These are phyloP conservation scores for Tyrannus savana DNA, from an alignment of 2,113 vertebrate species.

Conservation along the genomic window DNA sequence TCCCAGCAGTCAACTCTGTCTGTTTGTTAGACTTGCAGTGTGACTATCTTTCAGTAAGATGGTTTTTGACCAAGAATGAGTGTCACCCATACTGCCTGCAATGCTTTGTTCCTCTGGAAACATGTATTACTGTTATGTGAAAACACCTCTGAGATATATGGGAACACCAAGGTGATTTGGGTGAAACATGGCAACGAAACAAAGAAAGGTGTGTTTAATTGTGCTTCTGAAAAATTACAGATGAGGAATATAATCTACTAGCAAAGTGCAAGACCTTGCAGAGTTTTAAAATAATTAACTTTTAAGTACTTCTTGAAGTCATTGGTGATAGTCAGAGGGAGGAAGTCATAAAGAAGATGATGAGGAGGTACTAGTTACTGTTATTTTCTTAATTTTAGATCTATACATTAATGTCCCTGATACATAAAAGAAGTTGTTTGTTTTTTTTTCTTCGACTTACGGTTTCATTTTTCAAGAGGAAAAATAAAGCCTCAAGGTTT, in stretches of 20 bases:
- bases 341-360: not conserved
- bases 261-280: not conserved
- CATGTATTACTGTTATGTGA: not conserved
- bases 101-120: constrained; percentile 9
- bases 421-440: not conserved
- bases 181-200: not conserved
- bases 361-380: not conserved
- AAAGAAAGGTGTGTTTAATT: not conserved
- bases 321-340: not conserved
- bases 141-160: not conserved
- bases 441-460: not conserved
- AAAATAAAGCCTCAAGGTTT: not conserved
- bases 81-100: not conserved
- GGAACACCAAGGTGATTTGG: not conserved
- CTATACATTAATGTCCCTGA: not conserved
- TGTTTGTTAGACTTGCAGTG: not conserved
- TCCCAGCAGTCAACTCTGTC: not conserved
- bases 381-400: not conserved
- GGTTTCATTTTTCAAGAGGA: not conserved
- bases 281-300: not conserved
- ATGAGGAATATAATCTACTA: not conserved
- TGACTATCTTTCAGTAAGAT: not conserved
- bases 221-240: not conserved
- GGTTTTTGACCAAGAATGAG: not conserved
- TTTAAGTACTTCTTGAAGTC: not conserved